phyloP scores from a whole-genome alignment of 2,888 invertebrate species.

The Trachelus troglodyta region DNA sequence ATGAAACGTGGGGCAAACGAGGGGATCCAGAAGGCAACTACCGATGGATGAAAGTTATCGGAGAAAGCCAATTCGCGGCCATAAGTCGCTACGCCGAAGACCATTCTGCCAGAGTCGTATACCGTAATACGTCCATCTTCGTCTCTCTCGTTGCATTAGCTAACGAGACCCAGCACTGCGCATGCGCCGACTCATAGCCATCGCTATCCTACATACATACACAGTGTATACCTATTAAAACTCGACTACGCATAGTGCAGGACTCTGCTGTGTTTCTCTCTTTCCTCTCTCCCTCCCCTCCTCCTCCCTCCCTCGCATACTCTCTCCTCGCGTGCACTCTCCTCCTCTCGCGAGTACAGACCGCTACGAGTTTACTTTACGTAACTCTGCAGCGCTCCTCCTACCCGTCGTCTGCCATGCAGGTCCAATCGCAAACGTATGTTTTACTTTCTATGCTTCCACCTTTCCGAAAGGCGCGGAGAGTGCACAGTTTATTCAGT shows the following conservation, averaged over 20 bases:
- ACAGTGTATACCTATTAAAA: too few relatives aligned
- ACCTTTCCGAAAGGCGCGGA: too few relatives aligned
- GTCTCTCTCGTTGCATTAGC: slow-evolving; percentile 4
- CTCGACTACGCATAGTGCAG: too few relatives aligned
- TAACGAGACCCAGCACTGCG: not conserved
- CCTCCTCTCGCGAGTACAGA: slow-evolving; percentile 21
- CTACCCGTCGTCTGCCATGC: slow-evolving; percentile 35
- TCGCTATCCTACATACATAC: not conserved
- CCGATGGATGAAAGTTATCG: slow-evolving; percentile 63
- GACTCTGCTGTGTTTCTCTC: not conserved
- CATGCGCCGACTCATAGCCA: not conserved
- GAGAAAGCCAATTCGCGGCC: slow-evolving; percentile 64
- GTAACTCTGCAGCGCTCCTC: slow-evolving; percentile 46
- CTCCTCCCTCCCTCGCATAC: not conserved
- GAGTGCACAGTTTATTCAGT: too few relatives aligned
- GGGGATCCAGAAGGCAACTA: slow-evolving; percentile 6
- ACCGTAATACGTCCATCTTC: slow-evolving; percentile 9
- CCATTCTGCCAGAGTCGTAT: too few relatives aligned
- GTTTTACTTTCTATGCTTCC: not conserved
- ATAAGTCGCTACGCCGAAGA: slow-evolving; percentile 30
- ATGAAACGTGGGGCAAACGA: not conserved
- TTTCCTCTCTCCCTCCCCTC: slow-evolving; percentile 1
- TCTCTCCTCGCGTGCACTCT: slow-evolving; percentile 18
- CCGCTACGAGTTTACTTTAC: slow-evolving; percentile 40
- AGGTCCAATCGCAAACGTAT: slow-evolving; percentile 36